phyloP scores from a whole-genome alignment of 2,113 vertebrate species.

The Notothenia coriiceps region DNA sequence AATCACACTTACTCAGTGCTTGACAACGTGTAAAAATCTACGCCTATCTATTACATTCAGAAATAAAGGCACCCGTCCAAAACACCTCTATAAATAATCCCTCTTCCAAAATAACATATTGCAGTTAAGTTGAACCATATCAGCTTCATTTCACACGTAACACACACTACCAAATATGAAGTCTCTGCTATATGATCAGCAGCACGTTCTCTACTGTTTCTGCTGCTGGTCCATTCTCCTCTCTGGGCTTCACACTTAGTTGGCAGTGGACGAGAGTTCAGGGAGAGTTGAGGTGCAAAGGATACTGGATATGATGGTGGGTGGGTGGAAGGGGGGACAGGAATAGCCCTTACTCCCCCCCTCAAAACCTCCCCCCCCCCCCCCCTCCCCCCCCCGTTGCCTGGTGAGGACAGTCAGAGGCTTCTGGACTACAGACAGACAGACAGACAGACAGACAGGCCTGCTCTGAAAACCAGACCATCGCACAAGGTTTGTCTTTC shows the following conservation, averaged over 20 bases:
- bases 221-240: conserved; percentile 16
- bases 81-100: background rate
- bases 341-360: conserved; percentile 70
- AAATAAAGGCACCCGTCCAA: background rate
- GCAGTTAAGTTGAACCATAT: background rate
- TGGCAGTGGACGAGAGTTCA: conserved; percentile 48
- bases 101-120: background rate
- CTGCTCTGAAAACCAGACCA: conserved; percentile 48
- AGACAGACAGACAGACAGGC: conserved; percentile 60
- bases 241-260: conserved; percentile 29
- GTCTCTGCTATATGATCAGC: background rate
- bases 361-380: conserved; percentile 23
- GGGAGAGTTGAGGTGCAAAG: conserved; percentile 54
- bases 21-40: background rate
- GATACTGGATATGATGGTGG: conserved; percentile 72
- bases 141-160: background rate
- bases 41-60: background rate
- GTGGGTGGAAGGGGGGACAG: conserved; percentile 61
- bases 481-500: conserved; percentile 62
- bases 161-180: background rate
- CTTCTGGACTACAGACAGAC: conserved; percentile 50
- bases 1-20: background rate
- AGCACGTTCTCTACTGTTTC: conserved; percentile 17
- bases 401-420: conserved; percentile 65
- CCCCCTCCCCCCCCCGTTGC: conserved; percentile 23